Base-by-base conservation (phyloP, 30 jellyfish, hydroid and myxozoan species). In the Aurelia sp. region DNA sequence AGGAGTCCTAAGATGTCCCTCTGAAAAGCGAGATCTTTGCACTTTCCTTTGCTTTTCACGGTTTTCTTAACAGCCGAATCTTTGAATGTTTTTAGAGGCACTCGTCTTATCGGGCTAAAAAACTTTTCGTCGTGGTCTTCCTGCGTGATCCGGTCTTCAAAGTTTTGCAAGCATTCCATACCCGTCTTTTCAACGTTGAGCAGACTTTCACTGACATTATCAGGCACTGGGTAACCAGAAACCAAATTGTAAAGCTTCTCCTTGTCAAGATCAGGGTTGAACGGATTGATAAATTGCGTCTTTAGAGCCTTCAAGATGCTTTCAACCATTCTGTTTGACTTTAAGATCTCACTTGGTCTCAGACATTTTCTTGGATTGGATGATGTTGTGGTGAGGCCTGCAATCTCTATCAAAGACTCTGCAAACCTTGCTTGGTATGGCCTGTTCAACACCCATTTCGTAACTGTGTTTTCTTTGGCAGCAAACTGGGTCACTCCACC, bases 311-410 rank as follows among this genome's bases (percentile, higher is more conserved):
- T 33, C 44, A n/a, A n/a, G 55, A 77, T 21, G 58, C 44, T 60
- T 61, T 77, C 63, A 3, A 62, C 88, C 75, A 38, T 58, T 62
- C 57, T 77, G 88, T 77, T 77, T 5, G 88, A 77, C 35, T 77
- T 77, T 20, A 77, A 10, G 59, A 58, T 27, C 61, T 58, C 78
- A 48, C 78, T 77, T 61, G 19, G 77, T 63, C 88, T 40, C 52
- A 77, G 65, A 64, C 66, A 77, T 77, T 77, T 77, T 60, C 88
- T 35, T 1, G 88, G 35, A 19, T 8, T 17, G 13, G 57, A 33
- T 38, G 48, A 2, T 40, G 88, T 59, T 7, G 63, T 20, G 4
- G 33, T 33, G 15, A 77, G 17, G 17, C 61, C 88, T 21, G 78
- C 63, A 2, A 77, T 77, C 41, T 77, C 88, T 51, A n/a, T n/a